phyloP scores from a whole-genome alignment of 2,888 invertebrate species.

The Ectemnius cavifrons region DNA sequence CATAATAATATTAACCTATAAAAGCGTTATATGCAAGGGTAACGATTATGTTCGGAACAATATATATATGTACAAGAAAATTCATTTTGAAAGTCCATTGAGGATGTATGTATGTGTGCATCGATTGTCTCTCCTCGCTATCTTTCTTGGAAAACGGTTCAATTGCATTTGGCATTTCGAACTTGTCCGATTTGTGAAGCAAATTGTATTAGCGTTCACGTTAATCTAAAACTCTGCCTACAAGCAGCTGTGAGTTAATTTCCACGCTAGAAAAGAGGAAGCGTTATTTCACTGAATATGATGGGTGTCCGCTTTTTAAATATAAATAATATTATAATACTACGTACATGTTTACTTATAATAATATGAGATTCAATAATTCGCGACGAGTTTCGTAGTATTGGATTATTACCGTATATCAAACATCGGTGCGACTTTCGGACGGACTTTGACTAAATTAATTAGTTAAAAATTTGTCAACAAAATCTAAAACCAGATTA shows the following conservation, averaged over 20 bases:
- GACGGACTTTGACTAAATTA: constrained; percentile 75
- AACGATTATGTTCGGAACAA: constrained; percentile 46
- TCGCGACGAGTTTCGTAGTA: constrained; percentile 40
- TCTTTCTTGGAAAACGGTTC: constrained; percentile 18
- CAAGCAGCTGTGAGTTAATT: no score
- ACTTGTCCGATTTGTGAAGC: constrained; percentile 11
- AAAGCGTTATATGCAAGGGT: constrained; percentile 43
- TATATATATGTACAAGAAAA: constrained; percentile 47
- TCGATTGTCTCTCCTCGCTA: constrained; percentile 52
- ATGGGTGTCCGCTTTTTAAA: no score
- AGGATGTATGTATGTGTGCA: constrained; percentile 39
- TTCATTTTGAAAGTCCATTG: constrained; percentile 34
- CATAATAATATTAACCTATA: constrained; percentile 40
- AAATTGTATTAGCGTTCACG: constrained; percentile 40
- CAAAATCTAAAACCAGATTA: constrained; percentile 13
- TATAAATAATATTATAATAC: no score
- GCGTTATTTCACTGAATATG: no score
- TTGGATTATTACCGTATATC: constrained; percentile 36
- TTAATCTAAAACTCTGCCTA: constrained; percentile 36
- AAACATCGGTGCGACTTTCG: constrained; percentile 63
- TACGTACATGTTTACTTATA: constrained; percentile 60
- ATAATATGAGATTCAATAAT: constrained; percentile 60
- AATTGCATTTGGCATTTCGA: constrained; percentile 14
- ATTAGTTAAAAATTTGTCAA: constrained; percentile 45
- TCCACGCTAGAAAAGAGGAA: no score